A percentile compares a stretch with the other conserved stretches of the same genome.
phyloP scores from a whole-genome alignment of 1,140 invertebrate species.

The Hyposmocoma kahamanoa region DNA sequence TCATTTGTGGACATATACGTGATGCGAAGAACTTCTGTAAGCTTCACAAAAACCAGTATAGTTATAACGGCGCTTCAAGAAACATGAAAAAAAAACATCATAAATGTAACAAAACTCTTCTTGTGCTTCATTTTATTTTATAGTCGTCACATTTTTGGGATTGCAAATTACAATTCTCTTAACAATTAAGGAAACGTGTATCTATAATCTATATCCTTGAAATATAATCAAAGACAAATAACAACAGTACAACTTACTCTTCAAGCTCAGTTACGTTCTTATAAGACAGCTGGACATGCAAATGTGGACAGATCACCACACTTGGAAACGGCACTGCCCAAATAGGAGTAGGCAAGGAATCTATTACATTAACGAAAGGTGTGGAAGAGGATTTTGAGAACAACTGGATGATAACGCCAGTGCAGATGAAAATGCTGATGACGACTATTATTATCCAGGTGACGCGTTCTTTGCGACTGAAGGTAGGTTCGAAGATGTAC shows the following conservation, averaged over 20 bases:
- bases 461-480: slow-evolving; percentile 41
- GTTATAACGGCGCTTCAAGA: no score
- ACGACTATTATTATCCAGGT: slow-evolving; percentile 54
- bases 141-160: no score
- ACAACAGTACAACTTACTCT: slow-evolving; percentile 27
- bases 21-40: slow-evolving; percentile 54
- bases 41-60: slow-evolving; percentile 21
- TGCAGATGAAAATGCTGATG: slow-evolving; percentile 50
- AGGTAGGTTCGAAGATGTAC: slow-evolving; percentile 60
- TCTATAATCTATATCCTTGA: no score
- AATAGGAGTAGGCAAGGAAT: slow-evolving; percentile 56
- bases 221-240: no score
- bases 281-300: slow-evolving; percentile 50
- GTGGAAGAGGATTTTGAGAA: slow-evolving; percentile 53
- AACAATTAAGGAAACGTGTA: no score
- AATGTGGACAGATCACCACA: slow-evolving; percentile 60
- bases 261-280: slow-evolving; percentile 37
- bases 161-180: no score
- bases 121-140: no score
- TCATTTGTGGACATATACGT: slow-evolving; percentile 51
- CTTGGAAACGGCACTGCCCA: slow-evolving; percentile 68
- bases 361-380: slow-evolving; percentile 63
- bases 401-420: slow-evolving; percentile 48
- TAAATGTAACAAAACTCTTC: no score
- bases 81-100: no score